phyloP scores from a whole-genome alignment of 2,113 vertebrate genomes.

The Erpornis zantholeuca region DNA sequence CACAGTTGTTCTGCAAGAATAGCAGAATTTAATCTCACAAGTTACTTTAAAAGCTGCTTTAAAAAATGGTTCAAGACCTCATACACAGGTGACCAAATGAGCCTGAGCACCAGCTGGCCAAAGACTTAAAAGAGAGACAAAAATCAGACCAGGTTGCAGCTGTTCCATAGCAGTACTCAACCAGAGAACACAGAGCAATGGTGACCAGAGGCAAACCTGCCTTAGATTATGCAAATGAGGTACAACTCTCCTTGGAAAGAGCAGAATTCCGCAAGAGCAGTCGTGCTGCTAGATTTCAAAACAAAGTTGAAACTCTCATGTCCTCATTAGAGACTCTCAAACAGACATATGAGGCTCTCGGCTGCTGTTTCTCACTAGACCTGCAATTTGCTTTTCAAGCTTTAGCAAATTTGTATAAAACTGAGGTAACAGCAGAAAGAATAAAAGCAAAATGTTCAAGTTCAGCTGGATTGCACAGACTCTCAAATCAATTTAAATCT shows the following conservation, averaged over 20 bases:
- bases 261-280: background rate
- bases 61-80: background rate
- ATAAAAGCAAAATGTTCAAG: background rate
- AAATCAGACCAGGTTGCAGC: background rate
- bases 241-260: background rate
- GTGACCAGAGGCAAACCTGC: background rate
- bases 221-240: background rate
- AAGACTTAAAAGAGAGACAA: background rate
- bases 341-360: rapidly evolving
- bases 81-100: background rate
- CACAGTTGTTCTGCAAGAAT: background rate
- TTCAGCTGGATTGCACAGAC: background rate
- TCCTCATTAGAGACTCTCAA: background rate
- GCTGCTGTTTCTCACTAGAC: background rate
- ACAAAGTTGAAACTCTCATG: background rate
- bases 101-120: background rate
- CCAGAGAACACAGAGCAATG: background rate
- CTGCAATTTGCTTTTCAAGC: background rate
- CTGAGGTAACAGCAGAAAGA: background rate
- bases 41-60: background rate
- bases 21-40: background rate
- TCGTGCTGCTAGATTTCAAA: background rate
- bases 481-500: background rate
- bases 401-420: background rate
- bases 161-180: background rate